Evolutionary conservation across 2,797 vertebrate genomes (phyloP).

Genomic region (Centropyge bicolor): DNA sequence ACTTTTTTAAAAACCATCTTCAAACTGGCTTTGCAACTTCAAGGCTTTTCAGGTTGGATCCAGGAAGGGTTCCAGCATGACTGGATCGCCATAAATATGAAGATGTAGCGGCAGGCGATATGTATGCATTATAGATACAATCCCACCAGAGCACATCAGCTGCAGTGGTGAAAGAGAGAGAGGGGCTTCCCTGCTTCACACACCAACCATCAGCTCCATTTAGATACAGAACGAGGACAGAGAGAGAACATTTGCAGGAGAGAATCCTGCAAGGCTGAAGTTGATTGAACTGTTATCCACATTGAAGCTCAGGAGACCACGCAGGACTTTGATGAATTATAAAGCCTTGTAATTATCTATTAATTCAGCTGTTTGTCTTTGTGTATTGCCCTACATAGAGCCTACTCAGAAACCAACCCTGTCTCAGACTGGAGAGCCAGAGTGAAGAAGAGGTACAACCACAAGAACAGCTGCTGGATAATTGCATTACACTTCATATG

Average conservation of each 20-base stretch:
- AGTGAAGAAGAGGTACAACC: slow-evolving; percentile 18
- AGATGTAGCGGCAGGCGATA: slow-evolving; percentile 56
- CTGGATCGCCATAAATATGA: slow-evolving; percentile 62
- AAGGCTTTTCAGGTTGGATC: slow-evolving; percentile 31
- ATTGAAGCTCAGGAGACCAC: slow-evolving; percentile 39
- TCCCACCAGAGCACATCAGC: slow-evolving; percentile 55
- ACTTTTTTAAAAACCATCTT: not conserved
- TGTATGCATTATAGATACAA: slow-evolving; percentile 70
- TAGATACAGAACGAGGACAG: slow-evolving; percentile 46
- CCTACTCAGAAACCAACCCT: slow-evolving; percentile 33
- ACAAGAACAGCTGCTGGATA: slow-evolving; percentile 48
- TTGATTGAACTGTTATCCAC: slow-evolving; percentile 32
- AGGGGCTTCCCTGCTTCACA: slow-evolving; percentile 52
- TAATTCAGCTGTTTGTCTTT: slow-evolving; percentile 67
- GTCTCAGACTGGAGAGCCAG: slow-evolving; percentile 17
- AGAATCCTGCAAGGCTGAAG: slow-evolving; percentile 20
- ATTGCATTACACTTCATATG: slow-evolving; percentile 40
- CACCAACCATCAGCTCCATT: slow-evolving; percentile 28
- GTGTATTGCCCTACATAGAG: slow-evolving; percentile 58
- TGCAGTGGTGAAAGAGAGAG: slow-evolving; percentile 35
- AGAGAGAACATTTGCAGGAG: slow-evolving; percentile 21
- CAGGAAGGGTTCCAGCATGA: slow-evolving; percentile 21
- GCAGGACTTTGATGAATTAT: slow-evolving; percentile 72
- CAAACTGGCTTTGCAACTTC: slow-evolving; percentile 13
- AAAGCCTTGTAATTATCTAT: slow-evolving; percentile 72